Evolutionary conservation across 2,113 vertebrate genomes (phyloP), one percentile per base, ranked within the genome.

Genomic region (Dasyprocta punctata): DNA sequence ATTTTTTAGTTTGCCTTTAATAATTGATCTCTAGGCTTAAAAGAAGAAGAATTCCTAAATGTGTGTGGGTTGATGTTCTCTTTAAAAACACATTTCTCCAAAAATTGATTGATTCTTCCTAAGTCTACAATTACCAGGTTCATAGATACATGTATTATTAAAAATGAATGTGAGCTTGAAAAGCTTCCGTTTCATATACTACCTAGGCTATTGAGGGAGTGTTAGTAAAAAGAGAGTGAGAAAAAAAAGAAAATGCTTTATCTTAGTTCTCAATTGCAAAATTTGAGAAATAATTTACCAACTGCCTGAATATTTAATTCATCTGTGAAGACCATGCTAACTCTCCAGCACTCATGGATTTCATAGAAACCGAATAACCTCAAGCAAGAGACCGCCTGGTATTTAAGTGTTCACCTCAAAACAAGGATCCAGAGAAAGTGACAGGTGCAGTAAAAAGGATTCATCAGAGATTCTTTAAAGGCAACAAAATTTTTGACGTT

Each of bases 11-110:
- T 69, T 67, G 11, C 73, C 10, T 88, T 95, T 97, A 98, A 95
- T 95, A 52, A 89, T 83, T 91, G 41, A 96, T 97, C 80, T 97
- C 71, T 90, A 87, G 26, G 61, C 24, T 86, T 97, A 56, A 86
- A 73, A 86, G 11, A 10, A 58, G 26, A 65, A 90, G 19, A 56
- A 58, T 0, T 56, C 17, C 10, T 80, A 95, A 97, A 61, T 94
- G 33, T 4, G 81, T 83, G 4, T 95, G 16, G 38, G 60, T 94
- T 97, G 28, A 91, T 63, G 16, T 86, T 98, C 78, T 96, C 85
- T 54, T 90, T 86, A 33, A 30, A 94, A 54, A 60, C 0, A 52
- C 0, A 0, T 89, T 98, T 97, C 56, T 96, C 14, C 22, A 4
- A 80, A 97, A 92, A 61, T 63, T 82, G 78, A 89, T 95, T 95